A percentile compares a stretch with the other conserved stretches of the same genome.
phyloP scores from a whole-genome alignment of 2,888 invertebrate genomes.

The Odontocerum albicorne region DNA sequence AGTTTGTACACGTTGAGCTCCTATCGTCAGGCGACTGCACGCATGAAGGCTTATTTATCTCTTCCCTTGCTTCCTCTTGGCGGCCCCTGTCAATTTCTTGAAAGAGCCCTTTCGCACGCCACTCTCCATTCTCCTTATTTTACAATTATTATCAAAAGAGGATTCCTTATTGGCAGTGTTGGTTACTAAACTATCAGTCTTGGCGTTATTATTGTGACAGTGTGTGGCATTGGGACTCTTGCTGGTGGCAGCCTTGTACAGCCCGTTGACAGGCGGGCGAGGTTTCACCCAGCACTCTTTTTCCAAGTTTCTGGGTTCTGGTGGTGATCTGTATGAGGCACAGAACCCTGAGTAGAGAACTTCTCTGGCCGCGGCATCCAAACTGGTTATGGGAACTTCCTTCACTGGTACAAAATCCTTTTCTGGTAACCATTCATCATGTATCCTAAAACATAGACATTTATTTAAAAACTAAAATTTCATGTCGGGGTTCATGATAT shows the following conservation, averaged over 20 bases:
- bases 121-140: conserved; percentile 1
- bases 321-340: conserved; percentile 45
- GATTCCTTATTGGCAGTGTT: conserved; percentile 27
- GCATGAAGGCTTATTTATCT: conserved; percentile 15
- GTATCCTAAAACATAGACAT: conserved; percentile 63
- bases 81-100: conserved; percentile 46
- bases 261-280: conserved; percentile 37
- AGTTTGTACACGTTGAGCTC: too few relatives aligned
- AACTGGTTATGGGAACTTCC: conserved; percentile 58
- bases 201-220: conserved; percentile 34
- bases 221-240: conserved; percentile 13
- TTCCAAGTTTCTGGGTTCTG: conserved; percentile 36
- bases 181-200: conserved; percentile 36
- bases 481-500: too few relatives aligned
- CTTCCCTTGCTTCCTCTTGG: conserved; percentile 46
- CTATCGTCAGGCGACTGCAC: too few relatives aligned
- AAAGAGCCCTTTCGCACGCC: conserved; percentile 47
- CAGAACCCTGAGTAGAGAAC: conserved; percentile 57
- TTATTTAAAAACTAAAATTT: too few relatives aligned
- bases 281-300: too few relatives aligned
- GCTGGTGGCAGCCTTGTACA: conserved; percentile 19
- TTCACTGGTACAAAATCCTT: conserved; percentile 66
- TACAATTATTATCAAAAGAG: conserved; percentile 27
- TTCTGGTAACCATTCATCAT: conserved; percentile 85
- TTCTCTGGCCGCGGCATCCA: conserved; percentile 56